Evolutionary conservation across 2,888 invertebrate species (phyloP), one percentile per base, ranked within the genome.

Genomic region (Eupithecia subfuscata): DNA sequence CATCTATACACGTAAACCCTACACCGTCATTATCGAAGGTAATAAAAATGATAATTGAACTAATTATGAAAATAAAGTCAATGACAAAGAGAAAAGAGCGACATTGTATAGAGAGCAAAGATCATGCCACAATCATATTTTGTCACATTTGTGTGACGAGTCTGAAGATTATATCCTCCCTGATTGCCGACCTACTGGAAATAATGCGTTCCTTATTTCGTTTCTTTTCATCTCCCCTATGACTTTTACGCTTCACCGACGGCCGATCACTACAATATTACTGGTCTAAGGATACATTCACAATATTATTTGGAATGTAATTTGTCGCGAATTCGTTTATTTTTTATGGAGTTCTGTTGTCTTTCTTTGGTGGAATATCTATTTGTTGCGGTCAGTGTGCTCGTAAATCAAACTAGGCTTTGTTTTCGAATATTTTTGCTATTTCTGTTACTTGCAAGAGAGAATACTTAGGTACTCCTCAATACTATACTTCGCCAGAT

Each of bases 111-210:
- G n/a, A 48, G 34, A 72, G 22, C 52, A 70, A 22, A 60, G 73
- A 69, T 67, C 69, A 67, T 69, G 74, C 74, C 76, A 78, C 80
- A 79, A 78, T 82, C 81, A 84, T 82, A 84, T 85, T 84, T 83
- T 81, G 80, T 81, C 81, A 84, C 86, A 86, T 87, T 85, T 84
- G 82, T 85, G 84, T 86, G 85, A 85, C 81, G 84, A 84, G 76
- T 74, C 81, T 84, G 83, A 80, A 86, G 89, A 90, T 89, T 87
- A 87, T 86, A 88, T 89, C 85, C 87, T 87, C 84, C 70, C 77
- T 86, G 89, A 91, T 90, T 88, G 89, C 82, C 85, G 84, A 83
- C 84, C 83, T 85, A 84, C 86, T 88, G 86, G 87, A 88, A 89
- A 85, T 91, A 90, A 90, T 90, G 84, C 84, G 85, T 84, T 84